Evolutionary conservation across 2,797 vertebrate species (phyloP), one percentile per base, ranked within the genome.

Genomic region (Poecilia gillii): DNA sequence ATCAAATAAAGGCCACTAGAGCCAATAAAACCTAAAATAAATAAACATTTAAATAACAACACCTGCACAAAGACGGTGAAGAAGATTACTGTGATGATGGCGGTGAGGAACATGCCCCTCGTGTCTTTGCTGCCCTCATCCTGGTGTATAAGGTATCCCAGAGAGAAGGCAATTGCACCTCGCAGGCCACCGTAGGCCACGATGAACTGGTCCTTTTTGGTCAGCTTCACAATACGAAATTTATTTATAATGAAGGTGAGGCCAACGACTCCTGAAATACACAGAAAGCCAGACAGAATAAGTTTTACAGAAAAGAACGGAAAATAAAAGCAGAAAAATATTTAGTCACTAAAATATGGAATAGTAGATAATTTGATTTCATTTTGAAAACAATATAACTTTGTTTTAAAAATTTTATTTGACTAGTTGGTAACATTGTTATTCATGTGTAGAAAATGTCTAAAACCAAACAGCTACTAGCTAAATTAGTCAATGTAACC

Each of bases 31-130:
- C 2, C 23, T 66, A 9, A 11, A 18, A 9, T 8, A 33, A 18
- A 3, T 1, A 64, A 68, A 9, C 18, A 25, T 25, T n/a, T 43
- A 12, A 45, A 59, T n/a, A 14, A 25, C 16, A n/a, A 51, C 71
- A 98, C 98, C 98, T 99, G 98, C 83, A 99, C 98, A 0, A 99
- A 98, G 33, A 99, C 98, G 0, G 98, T 99, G 95, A 99, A 99
- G 95, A 99, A 99, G 94, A 99, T 96, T 91, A 99, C 97, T 0
- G 98, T 99, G 96, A 99, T 99, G 96, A 99, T 98, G 91, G 98
- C 98, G 0, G 98, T 99, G 88, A 99, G 97, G 94, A 99, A 99
- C 86, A 94, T 74, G 77, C 83, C 1, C 86, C 90, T 93, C 93
- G 97, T 96, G 57, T 97, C 74, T 49, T 89, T 80, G 13, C 96